Evolutionary conservation across 2,888 invertebrate genomes (phyloP).

Genomic region (Tetheella fluctuosa): DNA sequence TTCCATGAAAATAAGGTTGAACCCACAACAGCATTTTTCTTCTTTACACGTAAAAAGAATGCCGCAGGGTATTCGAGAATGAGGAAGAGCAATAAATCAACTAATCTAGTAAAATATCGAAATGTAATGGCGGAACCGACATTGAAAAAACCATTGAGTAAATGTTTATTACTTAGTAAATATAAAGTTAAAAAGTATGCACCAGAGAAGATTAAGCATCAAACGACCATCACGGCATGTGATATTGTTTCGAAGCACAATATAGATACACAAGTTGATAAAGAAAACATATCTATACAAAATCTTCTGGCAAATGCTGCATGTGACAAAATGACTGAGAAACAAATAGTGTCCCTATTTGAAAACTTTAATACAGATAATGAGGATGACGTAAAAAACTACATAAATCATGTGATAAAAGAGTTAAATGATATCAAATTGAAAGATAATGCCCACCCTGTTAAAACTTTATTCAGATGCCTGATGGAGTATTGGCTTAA

Average conservation of each 20-base stretch:
- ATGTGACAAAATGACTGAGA: slow-evolving; percentile 60
- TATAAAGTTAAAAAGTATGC: slow-evolving; percentile 35
- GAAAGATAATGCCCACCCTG: slow-evolving; percentile 50
- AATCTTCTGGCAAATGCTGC: slow-evolving; percentile 47
- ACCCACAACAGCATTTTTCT: slow-evolving; percentile 49
- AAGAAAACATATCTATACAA: slow-evolving; percentile 45
- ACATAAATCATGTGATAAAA: slow-evolving; percentile 58
- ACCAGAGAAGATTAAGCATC: slow-evolving; percentile 17
- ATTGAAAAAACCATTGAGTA: slow-evolving; percentile 53
- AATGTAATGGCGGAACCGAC: slow-evolving; percentile 61
- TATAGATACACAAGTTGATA: slow-evolving; percentile 43
- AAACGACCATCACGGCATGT: slow-evolving; percentile 30
- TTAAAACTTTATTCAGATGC: slow-evolving; percentile 62
- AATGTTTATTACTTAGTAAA: slow-evolving; percentile 58
- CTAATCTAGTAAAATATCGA: slow-evolving; percentile 69
- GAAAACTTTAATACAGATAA: slow-evolving; percentile 35
- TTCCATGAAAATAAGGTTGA: slow-evolving; percentile 30
- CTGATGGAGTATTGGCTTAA: slow-evolving; percentile 70
- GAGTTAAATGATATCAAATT: slow-evolving; percentile 60
- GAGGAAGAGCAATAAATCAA: slow-evolving; percentile 67
- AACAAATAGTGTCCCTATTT: slow-evolving; percentile 57
- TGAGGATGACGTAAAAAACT: slow-evolving; percentile 38
- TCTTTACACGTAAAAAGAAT: slow-evolving; percentile 48
- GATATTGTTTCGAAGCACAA: slow-evolving; percentile 32
- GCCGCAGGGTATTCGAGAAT: slow-evolving; percentile 32